Evolutionary conservation across 2,113 vertebrate genomes (phyloP).

Genomic region (Mustela nigripes): DNA sequence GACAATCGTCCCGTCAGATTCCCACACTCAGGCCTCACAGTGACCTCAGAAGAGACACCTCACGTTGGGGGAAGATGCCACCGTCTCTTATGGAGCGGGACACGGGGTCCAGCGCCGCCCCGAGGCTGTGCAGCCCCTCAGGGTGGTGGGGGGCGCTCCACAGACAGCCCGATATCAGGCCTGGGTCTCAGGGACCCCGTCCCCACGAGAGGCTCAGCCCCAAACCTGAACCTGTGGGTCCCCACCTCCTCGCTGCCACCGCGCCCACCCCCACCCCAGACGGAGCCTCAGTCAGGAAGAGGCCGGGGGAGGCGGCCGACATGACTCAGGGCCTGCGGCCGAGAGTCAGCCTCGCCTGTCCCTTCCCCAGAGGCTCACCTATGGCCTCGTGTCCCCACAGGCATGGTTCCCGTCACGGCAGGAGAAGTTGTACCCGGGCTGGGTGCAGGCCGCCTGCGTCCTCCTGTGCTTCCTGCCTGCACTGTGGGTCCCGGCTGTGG

Average conservation of each 20-base stretch:
- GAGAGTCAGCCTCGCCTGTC: not conserved
- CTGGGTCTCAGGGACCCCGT: not conserved
- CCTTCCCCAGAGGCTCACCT: not conserved
- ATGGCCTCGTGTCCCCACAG: conserved; percentile 82
- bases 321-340: rapidly evolving
- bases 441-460: conserved; percentile 89
- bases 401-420: conserved; percentile 89
- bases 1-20: not conserved
- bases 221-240: rapidly evolving
- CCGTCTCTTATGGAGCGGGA: rapidly evolving
- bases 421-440: conserved; percentile 88
- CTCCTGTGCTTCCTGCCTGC: conserved; percentile 88
- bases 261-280: too few species aligned
- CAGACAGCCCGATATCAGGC: too few species aligned
- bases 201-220: not conserved
- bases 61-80: rapidly evolving
- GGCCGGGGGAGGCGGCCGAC: rapidly evolving
- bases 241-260: too few species aligned
- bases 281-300: too few species aligned
- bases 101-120: rapidly evolving
- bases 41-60: not conserved
- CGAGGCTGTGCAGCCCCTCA: rapidly evolving
- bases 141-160: not conserved
- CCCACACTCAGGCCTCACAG: not conserved
- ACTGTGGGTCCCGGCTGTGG: conserved; percentile 88